Evolutionary conservation across 2,113 vertebrate genomes (phyloP), one percentile per base, ranked within the genome.

Genomic region (Sorex fumeus): DNA sequence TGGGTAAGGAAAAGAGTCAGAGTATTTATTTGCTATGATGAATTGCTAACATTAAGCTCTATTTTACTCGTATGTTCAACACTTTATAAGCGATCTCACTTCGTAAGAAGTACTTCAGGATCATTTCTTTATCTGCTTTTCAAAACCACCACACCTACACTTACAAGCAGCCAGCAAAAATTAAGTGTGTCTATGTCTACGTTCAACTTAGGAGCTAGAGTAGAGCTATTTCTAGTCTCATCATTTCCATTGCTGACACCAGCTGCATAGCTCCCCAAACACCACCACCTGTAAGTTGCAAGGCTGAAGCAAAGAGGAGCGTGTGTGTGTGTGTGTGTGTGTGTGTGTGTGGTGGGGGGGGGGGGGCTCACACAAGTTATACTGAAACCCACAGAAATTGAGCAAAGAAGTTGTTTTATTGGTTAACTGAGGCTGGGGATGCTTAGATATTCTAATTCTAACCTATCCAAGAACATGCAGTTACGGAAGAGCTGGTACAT

Each of bases 121-220:
- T 70, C 79, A 83, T 25, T 74, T 93, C 40, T 92, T 67, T 36
- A 67, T 27, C 2, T 3, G 72, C 27, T 83, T 5, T 45, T 23
- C n/a, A 78, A 76, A 88, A 18, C 90, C 84, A 76, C 74, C 12
- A 88, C 16, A n/a, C 18, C 50, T 43, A 78, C 25, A 87, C 9
- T 25, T 67, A 50, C 3, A 43, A 50, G 83, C 57, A 53, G 19
- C 1, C 19, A 43, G n/a, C 1, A 23, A 81, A 79, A 81, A 25
- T 12, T 27, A 53, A 1, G 6, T 8, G 4, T 87, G 19, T 64
- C 11, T 47, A 16, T 16, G 18, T 21, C 8, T 32, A 27, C 4
- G 27, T 10, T 15, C 8, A 74, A 53, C 30, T 21, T 27, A 12
- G 32, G 32, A 18, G 8, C 53, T 27, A 27, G 69, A 70, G 36